phyloP scores from a whole-genome alignment of 1,140 invertebrate genomes.

The Eumeta japonica region DNA sequence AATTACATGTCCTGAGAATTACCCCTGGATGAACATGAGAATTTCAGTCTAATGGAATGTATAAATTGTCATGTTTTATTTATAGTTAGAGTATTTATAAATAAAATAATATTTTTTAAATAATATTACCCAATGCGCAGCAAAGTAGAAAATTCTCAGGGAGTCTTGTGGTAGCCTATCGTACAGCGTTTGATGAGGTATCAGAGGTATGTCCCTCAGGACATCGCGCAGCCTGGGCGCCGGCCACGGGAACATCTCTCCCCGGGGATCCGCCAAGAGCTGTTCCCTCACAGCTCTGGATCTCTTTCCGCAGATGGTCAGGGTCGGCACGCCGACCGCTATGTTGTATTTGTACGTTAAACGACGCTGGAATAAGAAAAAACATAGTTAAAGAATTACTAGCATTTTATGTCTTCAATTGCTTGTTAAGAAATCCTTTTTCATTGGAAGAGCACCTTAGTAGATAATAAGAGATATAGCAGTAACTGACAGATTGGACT shows the following conservation, averaged over 20 bases:
- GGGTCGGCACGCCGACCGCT: constrained; percentile 70
- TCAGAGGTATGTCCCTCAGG: constrained; percentile 62
- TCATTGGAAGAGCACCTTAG: too few species aligned
- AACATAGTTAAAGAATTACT: too few species aligned
- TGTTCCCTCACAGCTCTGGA: constrained; percentile 66
- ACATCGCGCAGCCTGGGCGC: constrained; percentile 60
- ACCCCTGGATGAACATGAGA: not conserved
- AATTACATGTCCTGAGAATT: too few species aligned
- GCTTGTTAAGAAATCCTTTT: too few species aligned
- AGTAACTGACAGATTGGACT: too few species aligned
- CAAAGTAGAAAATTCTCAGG: constrained; percentile 77
- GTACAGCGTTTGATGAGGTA: constrained; percentile 51
- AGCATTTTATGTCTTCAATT: too few species aligned
- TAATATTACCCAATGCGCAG: constrained; percentile 74
- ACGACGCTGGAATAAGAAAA: constrained; percentile 60
- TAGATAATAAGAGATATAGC: too few species aligned
- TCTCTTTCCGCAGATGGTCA: constrained; percentile 76
- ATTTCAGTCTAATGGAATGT: not conserved
- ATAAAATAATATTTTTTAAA: constrained; percentile 3
- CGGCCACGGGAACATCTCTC: constrained; percentile 71
- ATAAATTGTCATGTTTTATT: not conserved
- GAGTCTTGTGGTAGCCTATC: constrained; percentile 60
- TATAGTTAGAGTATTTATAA: constrained; percentile 1
- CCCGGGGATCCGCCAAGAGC: constrained; percentile 66
- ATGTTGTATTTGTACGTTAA: constrained; percentile 71